Evolutionary conservation across 2,888 invertebrate genomes (phyloP), one percentile per base, ranked within the genome.

Genomic region (Strigamia transsilvanica): DNA sequence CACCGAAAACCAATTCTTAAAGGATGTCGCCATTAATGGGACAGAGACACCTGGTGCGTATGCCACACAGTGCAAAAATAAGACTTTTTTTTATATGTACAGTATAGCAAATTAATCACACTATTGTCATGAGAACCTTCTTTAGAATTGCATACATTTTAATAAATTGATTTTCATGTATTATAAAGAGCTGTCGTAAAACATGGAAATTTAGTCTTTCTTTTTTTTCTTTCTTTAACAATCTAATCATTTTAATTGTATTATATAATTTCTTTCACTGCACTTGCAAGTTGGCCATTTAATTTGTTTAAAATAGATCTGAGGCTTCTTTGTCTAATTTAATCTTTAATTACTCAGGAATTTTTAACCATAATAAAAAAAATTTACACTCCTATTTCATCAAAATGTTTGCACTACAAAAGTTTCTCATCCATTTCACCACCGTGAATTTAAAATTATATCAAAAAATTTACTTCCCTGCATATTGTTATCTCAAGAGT

Each of bases 1-100:
- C 23, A 61, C 61, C 61, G 61, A 61, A 23, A 61, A 61, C 21
- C 21, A 18, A 61, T 12, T 61, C 21, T 61, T 61, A 23, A 6
- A n/a, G 61, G 61, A 23, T 18, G 61, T 18, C 61, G 61, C 61
- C 61, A 61, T 61, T 61, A 23, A 61, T 61, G 61, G n/a, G 18
- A 61, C 6, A 61, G 61, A 23, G 61, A 23, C 61, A 61, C 21
- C 61, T 61, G 21, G 61, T 61, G 23, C 23, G 5, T 46, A 46
- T 5, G 4, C 1, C 4, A n/a, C 5, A 46, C 3, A 27, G 27
- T 27, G 3, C 27, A 27, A 27, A 27, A 27, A 27, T 27, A 27
- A 27, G 27, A 27, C 27, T 27, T n/a, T n/a, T n/a, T n/a, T n/a
- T n/a, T n/a, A n/a, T 27, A 27, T 27, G 27, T 27, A 27, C 27